Conservation (phyloP, 2,113 vertebrate genomes). For the Aix galericulata region DNA sequence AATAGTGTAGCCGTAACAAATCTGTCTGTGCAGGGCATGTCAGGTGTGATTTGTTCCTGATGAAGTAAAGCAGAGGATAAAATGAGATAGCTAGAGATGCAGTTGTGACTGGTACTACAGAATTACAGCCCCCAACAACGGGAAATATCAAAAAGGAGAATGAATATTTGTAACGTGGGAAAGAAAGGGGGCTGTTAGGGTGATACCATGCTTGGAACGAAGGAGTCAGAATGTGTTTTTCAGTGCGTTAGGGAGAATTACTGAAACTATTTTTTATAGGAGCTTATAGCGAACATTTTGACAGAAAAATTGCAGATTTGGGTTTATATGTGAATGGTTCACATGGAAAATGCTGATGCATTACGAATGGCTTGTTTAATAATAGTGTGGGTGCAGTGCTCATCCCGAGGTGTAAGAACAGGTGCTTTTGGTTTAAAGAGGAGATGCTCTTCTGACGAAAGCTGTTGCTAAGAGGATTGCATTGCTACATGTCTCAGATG, state of each 20-base stretch:
- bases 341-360: not conserved
- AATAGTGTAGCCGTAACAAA: not conserved
- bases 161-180: not conserved
- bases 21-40: not conserved
- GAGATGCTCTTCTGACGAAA: not conserved
- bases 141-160: not conserved
- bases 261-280: not conserved
- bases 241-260: not conserved
- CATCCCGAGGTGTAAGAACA: not conserved
- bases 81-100: not conserved
- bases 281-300: not conserved
- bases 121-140: not conserved
- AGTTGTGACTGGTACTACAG: not conserved
- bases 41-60: not conserved
- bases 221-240: not conserved
- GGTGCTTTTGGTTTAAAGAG: not conserved
- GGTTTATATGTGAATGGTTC: not conserved
- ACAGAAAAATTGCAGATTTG: not conserved
- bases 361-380: not conserved
- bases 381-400: not conserved
- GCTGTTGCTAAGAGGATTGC: constrained; percentile 2
- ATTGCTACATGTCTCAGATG: not conserved
- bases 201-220: not conserved
- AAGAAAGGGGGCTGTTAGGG: not conserved
- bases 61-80: constrained; percentile 7